These are phyloP conservation scores for Diploptera punctata DNA, from an alignment of 2,888 invertebrate species.

Conservation along the genomic window DNA sequence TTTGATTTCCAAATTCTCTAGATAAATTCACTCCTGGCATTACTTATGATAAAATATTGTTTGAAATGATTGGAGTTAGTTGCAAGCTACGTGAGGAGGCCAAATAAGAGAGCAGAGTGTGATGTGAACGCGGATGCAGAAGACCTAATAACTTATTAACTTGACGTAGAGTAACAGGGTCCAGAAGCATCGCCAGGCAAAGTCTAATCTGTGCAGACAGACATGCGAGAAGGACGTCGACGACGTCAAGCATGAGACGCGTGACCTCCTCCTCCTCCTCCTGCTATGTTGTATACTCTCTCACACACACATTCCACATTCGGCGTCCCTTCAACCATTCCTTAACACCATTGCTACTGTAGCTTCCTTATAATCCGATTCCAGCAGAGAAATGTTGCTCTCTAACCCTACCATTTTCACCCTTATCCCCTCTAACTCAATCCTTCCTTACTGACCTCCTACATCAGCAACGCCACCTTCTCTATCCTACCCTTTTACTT, in stretches of 20 bases:
- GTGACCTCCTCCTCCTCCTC: conserved; percentile 5
- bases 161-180: conserved; percentile 33
- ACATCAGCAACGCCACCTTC: conserved; percentile 7
- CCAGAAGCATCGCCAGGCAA: conserved; percentile 20
- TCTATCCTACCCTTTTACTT: conserved; percentile 22
- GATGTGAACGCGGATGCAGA: conserved; percentile 4
- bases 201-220: conserved; percentile 38
- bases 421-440: conserved; percentile 7
- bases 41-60: too few species aligned
- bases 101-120: too few species aligned
- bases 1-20: too few species aligned
- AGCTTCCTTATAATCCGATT: conserved; percentile 18
- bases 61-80: too few species aligned
- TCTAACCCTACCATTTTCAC: conserved; percentile 15
- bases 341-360: conserved; percentile 8
- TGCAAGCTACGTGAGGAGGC: too few species aligned
- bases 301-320: neutral
- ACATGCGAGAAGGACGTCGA: conserved; percentile 7
- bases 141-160: conserved; percentile 36
- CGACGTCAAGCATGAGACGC: conserved; percentile 5
- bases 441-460: conserved; percentile 20
- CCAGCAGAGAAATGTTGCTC: conserved; percentile 1
- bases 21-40: too few species aligned
- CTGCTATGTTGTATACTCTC: neutral
- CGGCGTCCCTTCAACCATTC: conserved; percentile 21